Conservation (phyloP, 2,113 vertebrate species). For the Genyomyrus donnyi region DNA sequence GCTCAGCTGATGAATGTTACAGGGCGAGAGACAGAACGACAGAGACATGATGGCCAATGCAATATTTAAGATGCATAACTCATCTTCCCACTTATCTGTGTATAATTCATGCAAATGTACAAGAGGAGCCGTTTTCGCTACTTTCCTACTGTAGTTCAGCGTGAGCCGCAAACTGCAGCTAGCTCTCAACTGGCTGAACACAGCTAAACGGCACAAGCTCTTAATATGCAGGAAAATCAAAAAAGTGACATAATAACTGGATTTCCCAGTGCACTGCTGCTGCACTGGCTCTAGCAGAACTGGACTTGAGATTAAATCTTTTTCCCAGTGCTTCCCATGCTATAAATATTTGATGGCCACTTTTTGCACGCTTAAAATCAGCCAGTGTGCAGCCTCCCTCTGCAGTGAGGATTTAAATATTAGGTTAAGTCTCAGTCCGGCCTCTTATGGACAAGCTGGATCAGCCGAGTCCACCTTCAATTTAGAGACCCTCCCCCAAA, state of each 20-base stretch:
- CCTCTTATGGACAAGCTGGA: not conserved
- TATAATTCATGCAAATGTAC: not conserved
- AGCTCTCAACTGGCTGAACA: not conserved
- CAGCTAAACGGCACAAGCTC: not conserved
- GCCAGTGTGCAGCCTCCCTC: not conserved
- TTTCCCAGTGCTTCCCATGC: not conserved
- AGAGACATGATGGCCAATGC: not conserved
- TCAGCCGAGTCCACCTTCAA: not conserved
- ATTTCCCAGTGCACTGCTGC: constrained; percentile 30
- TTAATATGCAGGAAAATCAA: not conserved
- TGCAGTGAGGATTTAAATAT: constrained; percentile 9
- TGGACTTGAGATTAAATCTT: constrained; percentile 8
- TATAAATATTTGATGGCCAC: constrained; percentile 20
- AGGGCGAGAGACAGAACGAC: not conserved
- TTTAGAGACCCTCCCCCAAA: not conserved
- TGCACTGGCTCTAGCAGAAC: constrained; percentile 40
- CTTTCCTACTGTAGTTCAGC: not conserved
- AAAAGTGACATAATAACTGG: not conserved
- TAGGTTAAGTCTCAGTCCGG: not conserved
- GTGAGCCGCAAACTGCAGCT: not conserved
- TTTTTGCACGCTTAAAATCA: constrained; percentile 7
- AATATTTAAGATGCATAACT: constrained; percentile 8
- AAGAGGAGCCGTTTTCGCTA: not conserved
- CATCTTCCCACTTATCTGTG: not conserved
- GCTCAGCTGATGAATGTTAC: not conserved